Conservation (phyloP, 2,888 invertebrate genomes). For the Stenurella melanura region DNA sequence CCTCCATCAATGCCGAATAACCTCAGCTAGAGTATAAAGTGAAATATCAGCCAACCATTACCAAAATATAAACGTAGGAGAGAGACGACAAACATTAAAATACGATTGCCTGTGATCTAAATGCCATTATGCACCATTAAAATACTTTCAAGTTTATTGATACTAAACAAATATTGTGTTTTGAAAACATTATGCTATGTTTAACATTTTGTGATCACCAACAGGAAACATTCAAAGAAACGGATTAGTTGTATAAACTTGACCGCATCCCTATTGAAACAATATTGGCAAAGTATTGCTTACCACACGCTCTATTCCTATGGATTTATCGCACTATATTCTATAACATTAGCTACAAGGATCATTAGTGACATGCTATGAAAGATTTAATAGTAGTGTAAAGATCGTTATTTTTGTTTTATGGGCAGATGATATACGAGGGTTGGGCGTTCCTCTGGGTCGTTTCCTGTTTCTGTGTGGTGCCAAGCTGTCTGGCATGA, state of each 20-base stretch:
- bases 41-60: too few relatives aligned
- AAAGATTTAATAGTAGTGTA: conserved; percentile 55
- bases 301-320: not conserved
- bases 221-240: conserved; percentile 32
- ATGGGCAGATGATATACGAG: conserved; percentile 67
- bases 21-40: too few relatives aligned
- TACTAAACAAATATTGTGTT: conserved; percentile 36
- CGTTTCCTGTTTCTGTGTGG: conserved; percentile 70
- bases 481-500: conserved; percentile 69
- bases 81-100: too few relatives aligned
- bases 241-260: conserved; percentile 29
- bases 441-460: conserved; percentile 62
- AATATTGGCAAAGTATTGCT: conserved; percentile 18
- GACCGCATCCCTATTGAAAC: conserved; percentile 35
- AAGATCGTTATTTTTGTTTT: conserved; percentile 60
- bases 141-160: not conserved
- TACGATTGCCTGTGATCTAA: not conserved
- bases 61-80: too few relatives aligned
- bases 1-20: too few relatives aligned
- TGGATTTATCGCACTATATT: not conserved
- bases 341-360: conserved; percentile 33
- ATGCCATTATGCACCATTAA: not conserved
- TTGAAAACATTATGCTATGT: conserved; percentile 29
- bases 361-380: conserved; percentile 54
- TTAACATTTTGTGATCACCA: conserved; percentile 3